These are phyloP conservation scores for Actinemys pallida DNA, from an alignment of 2,113 vertebrate genomes.

Conservation along the genomic window DNA sequence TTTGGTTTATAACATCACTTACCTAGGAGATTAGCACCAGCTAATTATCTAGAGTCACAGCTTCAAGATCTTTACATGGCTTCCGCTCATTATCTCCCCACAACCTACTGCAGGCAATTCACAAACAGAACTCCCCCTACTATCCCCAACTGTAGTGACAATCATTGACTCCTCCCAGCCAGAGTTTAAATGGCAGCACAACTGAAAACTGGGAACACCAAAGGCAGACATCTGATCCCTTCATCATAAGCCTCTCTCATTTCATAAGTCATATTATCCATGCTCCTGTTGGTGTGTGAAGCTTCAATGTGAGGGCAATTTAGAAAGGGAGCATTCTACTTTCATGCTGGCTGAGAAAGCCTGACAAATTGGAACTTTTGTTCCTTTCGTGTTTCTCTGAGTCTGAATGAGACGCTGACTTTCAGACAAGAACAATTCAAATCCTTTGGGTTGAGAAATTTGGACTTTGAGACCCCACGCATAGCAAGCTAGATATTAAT, in stretches of 20 bases:
- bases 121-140: fast-evolving
- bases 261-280: background rate
- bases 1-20: background rate
- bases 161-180: background rate
- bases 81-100: background rate
- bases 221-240: background rate
- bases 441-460: background rate
- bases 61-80: background rate
- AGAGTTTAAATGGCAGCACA: background rate
- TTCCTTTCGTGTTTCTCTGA: background rate
- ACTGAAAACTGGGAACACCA: background rate
- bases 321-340: background rate
- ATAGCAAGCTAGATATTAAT: background rate
- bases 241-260: background rate
- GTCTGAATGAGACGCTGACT: background rate
- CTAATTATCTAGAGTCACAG: background rate
- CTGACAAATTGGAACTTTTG: fast-evolving
- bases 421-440: background rate
- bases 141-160: background rate
- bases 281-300: background rate
- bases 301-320: background rate
- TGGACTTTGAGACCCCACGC: background rate
- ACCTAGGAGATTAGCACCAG: background rate
- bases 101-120: background rate
- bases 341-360: background rate